Evolutionary conservation across 2,797 vertebrate genomes (phyloP).

Genomic region (Enteromius paludinosus): DNA sequence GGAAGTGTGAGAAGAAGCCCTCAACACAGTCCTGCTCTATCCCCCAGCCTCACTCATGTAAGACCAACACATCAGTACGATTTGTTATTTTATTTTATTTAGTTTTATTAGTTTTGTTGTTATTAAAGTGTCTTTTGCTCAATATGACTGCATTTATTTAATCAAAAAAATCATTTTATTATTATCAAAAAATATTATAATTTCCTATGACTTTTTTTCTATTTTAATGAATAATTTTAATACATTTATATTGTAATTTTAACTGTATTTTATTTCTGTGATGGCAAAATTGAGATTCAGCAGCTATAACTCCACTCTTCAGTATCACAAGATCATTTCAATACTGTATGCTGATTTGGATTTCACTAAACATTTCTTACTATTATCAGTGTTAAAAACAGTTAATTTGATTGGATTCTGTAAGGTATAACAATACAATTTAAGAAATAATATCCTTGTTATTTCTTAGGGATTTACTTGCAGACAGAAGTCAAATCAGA

Average conservation of each 20-base stretch:
- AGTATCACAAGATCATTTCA: background rate
- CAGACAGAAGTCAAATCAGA: constrained; percentile 21
- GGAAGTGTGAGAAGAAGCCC: constrained; percentile 65
- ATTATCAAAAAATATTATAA: background rate
- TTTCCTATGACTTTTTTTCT: background rate
- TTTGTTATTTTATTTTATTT: background rate
- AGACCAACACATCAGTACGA: background rate
- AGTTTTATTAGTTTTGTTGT: background rate
- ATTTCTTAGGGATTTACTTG: constrained; percentile 42
- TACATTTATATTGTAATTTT: background rate
- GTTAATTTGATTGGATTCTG: background rate
- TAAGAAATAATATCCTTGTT: background rate
- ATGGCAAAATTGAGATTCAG: background rate
- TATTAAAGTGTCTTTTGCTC: background rate
- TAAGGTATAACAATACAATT: too few species aligned
- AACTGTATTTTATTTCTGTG: background rate
- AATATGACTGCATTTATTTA: background rate
- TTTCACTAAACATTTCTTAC: background rate
- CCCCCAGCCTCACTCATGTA: constrained; percentile 48
- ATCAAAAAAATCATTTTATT: background rate
- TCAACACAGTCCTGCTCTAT: constrained; percentile 54
- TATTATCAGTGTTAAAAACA: background rate
- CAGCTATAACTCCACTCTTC: background rate
- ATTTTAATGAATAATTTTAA: background rate
- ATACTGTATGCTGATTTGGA: background rate